These are phyloP conservation scores for Mixornis gularis DNA, from an alignment of 2,113 vertebrate species.

Conservation along the genomic window DNA sequence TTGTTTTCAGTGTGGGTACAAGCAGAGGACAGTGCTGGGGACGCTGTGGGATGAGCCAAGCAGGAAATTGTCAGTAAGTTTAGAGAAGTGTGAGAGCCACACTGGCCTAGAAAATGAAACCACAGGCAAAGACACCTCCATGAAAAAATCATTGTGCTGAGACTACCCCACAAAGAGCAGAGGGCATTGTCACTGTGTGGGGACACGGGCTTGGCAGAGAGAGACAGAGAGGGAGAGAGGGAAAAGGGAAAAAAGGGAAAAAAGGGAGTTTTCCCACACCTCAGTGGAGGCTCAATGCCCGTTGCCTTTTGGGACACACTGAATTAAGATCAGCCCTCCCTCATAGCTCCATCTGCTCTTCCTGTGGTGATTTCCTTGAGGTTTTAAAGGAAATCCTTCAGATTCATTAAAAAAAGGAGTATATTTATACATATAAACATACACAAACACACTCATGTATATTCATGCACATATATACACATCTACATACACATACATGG, in stretches of 20 bases:
- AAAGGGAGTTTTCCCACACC: too few relatives aligned
- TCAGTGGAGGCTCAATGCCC: fast-evolving
- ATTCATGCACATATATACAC: too few relatives aligned
- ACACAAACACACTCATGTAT: not conserved
- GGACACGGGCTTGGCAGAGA: not conserved
- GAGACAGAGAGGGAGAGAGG: fast-evolving
- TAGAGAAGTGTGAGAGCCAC: not conserved
- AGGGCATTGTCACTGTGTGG: fast-evolving
- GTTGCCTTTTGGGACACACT: fast-evolving
- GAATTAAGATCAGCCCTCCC: not conserved
- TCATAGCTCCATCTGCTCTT: not conserved
- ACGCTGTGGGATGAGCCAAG: not conserved
- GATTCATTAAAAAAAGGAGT: too few relatives aligned
- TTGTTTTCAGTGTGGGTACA: not conserved
- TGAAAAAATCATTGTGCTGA: not conserved
- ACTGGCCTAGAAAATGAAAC: not conserved
- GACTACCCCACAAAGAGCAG: not conserved
- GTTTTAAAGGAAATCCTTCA: not conserved
- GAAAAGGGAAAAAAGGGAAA: too few relatives aligned
- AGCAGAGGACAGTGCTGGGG: not conserved
- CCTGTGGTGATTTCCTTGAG: fast-evolving
- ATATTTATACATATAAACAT: not conserved
- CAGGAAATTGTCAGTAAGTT: not conserved
- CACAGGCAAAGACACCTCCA: not conserved
- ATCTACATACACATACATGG: too few relatives aligned